Base-by-base conservation (phyloP, 2,113 vertebrate species). In the Rafetus swinhoei region DNA sequence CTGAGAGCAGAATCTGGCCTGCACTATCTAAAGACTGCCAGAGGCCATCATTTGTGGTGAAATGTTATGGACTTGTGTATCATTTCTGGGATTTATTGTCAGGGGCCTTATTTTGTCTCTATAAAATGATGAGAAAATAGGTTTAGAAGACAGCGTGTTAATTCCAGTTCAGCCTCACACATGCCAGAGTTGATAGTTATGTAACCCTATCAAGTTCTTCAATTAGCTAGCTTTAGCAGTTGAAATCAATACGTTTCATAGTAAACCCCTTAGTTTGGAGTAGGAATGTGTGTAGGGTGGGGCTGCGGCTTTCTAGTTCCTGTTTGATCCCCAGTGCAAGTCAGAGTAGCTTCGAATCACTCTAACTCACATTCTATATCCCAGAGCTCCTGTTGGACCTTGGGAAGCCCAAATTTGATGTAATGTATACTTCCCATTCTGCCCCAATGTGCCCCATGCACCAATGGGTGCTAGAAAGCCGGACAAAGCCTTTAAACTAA, bases 171-270 rank as follows among this genome's bases (percentile, higher is more conserved):
- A 77, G 57, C 60, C 35, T 93, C 80, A 53, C 0, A 0, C 2
- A 82, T 72, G 24, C 88, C 52, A 89, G 90, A 16, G 89, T 60
- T 12, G 93, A 94, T 88, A 85, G 87, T 88, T 85, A 0, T 0
- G 14, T 57, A 65, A 91, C 93, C 82, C 94, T 87, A 87, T 81
- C 94, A 90, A 94, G 91, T 69, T 19, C 29, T 95, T 60, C 52
- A 39, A 91, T 79, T n/a, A 50, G 57, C 39, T 74, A 62, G 55
- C 53, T n/a, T 76, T 90, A 93, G 79, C 81, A 93, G 12, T 32
- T 94, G 53, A 79, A 89, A 79, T 87, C 45, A 74, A 90, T 24
- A 45, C n/a, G 65, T 1, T 74, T 93, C 62, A 79, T 55, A 84
- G 81, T 90, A 81, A 87, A 86, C 9, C 84, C 53, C 85, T 7